phyloP scores from a whole-genome alignment of 2,888 invertebrate genomes.

The Dysmachus trigonus region DNA sequence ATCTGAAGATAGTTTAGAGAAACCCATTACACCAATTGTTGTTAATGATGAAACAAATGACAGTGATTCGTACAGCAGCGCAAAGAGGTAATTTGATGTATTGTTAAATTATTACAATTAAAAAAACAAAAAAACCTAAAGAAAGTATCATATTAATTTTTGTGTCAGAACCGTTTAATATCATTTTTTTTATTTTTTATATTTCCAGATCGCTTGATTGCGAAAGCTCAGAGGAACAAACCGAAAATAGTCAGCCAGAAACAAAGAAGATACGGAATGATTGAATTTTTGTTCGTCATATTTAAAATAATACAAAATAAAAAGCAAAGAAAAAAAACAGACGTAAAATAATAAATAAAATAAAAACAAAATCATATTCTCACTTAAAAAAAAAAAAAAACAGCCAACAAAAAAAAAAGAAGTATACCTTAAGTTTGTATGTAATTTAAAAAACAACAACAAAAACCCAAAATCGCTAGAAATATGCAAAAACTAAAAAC shows the following conservation, averaged over 20 bases:
- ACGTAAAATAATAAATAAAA: neutral
- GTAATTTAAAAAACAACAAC: neutral
- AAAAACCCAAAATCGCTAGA: neutral
- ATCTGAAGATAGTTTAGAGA: constrained; percentile 78
- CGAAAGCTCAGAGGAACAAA: constrained; percentile 54
- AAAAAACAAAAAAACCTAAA: no score
- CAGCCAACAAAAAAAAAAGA: neutral
- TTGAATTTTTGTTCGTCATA: constrained; percentile 53
- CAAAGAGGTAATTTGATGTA: constrained; percentile 54
- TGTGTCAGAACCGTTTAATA: neutral
- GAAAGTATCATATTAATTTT: neutral
- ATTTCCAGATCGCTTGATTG: constrained; percentile 53
- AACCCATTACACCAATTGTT: constrained; percentile 68
- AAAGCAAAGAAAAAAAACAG: neutral
- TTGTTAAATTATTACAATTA: no score
- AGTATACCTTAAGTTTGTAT: neutral
- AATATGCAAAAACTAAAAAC: neutral
- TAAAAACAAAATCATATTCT: constrained; percentile 1
- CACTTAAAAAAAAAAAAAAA: neutral
- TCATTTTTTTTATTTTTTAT: neutral
- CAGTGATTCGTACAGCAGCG: constrained; percentile 54
- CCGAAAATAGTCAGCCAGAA: constrained; percentile 59
- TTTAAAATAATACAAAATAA: neutral
- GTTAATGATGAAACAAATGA: constrained; percentile 55
- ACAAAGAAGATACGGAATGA: constrained; percentile 62